Conservation (phyloP, 2,888 invertebrate genomes). For the Leptopilina syphax region DNA sequence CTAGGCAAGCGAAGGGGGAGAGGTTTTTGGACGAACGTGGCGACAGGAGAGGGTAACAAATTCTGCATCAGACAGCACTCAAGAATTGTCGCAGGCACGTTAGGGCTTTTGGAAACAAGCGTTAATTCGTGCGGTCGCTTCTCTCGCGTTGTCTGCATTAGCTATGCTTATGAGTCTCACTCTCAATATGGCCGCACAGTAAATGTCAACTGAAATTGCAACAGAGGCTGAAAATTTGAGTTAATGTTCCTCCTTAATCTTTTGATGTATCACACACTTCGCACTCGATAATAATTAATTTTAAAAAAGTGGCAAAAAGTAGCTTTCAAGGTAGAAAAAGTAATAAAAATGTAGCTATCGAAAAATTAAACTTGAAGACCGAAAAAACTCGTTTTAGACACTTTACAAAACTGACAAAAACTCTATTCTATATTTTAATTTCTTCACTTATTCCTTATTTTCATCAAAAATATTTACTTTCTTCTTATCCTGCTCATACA, state of each 20-base stretch:
- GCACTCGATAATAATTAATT: too few species aligned
- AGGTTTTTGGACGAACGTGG: conserved; percentile 51
- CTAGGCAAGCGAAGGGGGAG: conserved; percentile 44
- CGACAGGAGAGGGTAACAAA: conserved; percentile 57
- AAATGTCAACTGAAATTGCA: conserved; percentile 21
- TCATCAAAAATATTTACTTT: too few species aligned
- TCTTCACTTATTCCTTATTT: too few species aligned
- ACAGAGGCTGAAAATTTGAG: not conserved
- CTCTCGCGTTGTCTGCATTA: conserved; percentile 59
- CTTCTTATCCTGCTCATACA: too few species aligned
- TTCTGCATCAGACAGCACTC: conserved; percentile 76
- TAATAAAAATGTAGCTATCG: too few species aligned
- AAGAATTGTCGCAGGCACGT: conserved; percentile 77
- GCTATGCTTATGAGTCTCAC: conserved; percentile 56
- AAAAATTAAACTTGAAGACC: too few species aligned
- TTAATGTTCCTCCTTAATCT: not conserved
- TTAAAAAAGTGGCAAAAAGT: too few species aligned
- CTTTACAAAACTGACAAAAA: too few species aligned
- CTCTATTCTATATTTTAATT: too few species aligned
- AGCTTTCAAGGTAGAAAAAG: too few species aligned
- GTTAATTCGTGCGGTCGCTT: conserved; percentile 73
- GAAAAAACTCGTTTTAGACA: too few species aligned
- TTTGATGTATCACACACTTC: too few species aligned
- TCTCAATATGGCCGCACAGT: conserved; percentile 42
- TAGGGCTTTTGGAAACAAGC: conserved; percentile 75